Base-by-base conservation (phyloP, 1,140 invertebrate genomes). In the Aphelinus certus region DNA sequence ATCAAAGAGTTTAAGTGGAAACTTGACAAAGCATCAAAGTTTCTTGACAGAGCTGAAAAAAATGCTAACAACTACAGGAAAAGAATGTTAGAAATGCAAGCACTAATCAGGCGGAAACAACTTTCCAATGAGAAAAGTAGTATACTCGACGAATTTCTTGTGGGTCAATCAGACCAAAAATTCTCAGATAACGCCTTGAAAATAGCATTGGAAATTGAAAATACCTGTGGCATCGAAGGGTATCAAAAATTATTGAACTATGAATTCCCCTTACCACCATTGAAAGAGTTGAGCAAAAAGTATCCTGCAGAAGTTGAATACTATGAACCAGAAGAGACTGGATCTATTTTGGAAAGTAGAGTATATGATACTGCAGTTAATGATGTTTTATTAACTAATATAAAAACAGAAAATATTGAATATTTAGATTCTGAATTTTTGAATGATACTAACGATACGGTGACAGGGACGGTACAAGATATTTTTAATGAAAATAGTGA, bases 1-100 rank as follows among this genome's bases (percentile, higher is more conserved):
- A 86, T 87, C 68, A 87, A 87, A 65, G 86, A 86, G 26, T 75
- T 87, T 2, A 87, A 86, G 7, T 86, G 86, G 86, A 87, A 87
- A 70, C 76, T 87, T 2, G 80, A 83, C 1, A 87, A 87, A 53
- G 86, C 85, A 6, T 84, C 86, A 0, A 86, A 85, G 60, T 86
- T 82, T 68, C 81, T 86, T 4, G 86, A 87, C 26, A 79, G 86
- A n/a, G 81, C 85, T 2, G 84, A 85, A 77, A 86, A 82, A 63
- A 87, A 86, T 48, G 77, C 81, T 0, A 85, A 83, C 7, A 87
- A 81, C 0, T 87, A 86, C 51, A 81, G 77, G 53, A 81, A 81
- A 26, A 86, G 86, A 62, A 81, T 86, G 77, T 73, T 82, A 1
- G 84, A 79, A 42, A 83, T 87, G 81, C 84, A 84, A 71, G 83